Evolutionary conservation across 1,140 invertebrate species (phyloP).

Genomic region (Berghia stephanieae): DNA sequence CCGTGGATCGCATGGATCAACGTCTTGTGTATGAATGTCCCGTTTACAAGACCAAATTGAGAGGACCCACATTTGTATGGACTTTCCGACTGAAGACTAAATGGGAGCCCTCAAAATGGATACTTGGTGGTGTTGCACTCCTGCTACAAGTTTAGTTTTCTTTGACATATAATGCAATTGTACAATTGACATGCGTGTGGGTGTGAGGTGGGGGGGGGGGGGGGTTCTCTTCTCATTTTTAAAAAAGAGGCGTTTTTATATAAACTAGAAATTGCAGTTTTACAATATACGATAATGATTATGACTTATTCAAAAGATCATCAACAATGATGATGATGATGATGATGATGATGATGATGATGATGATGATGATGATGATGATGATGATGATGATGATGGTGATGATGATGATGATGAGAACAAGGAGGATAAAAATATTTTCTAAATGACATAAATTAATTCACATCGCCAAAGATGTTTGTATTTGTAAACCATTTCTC

Average conservation of each 20-base stretch:
- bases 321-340: background rate
- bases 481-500: background rate
- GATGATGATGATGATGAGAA: background rate
- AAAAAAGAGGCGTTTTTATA: background rate
- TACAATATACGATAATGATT: background rate
- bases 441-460: background rate
- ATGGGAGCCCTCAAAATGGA: conserved; percentile 94
- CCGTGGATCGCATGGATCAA: conserved; percentile 91
- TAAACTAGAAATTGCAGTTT: background rate
- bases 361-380: background rate
- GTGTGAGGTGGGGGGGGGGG: background rate
- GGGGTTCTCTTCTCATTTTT: background rate
- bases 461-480: background rate
- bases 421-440: background rate
- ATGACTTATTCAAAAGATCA: background rate
- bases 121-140: conserved; percentile 89
- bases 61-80: conserved; percentile 95
- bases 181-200: background rate
- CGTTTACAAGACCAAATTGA: conserved; percentile 88
- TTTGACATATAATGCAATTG: background rate
- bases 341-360: background rate
- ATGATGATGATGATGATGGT: background rate
- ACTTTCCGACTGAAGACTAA: conserved; percentile 95
- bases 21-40: conserved; percentile 95
- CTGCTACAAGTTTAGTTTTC: conserved; percentile 78